phyloP scores from a whole-genome alignment of 2,113 vertebrate genomes.

The Tragelaphus imberbis region DNA sequence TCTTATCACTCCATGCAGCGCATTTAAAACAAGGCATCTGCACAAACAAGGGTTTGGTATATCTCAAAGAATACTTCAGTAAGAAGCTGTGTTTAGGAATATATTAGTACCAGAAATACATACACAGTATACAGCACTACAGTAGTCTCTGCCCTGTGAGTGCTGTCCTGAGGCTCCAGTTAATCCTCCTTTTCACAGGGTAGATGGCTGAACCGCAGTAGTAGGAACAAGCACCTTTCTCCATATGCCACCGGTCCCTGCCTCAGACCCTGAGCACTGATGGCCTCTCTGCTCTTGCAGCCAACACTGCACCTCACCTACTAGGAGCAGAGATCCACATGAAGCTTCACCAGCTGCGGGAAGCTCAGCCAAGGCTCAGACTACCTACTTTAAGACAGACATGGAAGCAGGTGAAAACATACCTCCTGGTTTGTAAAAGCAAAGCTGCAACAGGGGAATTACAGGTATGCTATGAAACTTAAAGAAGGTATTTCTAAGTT shows the following conservation, averaged over 20 bases:
- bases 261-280: not conserved
- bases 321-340: not conserved
- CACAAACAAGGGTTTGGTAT: not conserved
- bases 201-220: not conserved
- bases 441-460: not conserved
- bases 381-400: not conserved
- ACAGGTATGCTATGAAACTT: not conserved
- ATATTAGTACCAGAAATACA: not conserved
- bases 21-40: not conserved
- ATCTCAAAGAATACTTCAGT: not conserved
- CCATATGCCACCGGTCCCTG: fast-evolving
- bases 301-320: not conserved
- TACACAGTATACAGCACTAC: not conserved
- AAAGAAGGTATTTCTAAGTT: not conserved
- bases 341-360: not conserved
- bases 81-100: not conserved
- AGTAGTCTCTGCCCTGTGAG: not conserved
- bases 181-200: not conserved
- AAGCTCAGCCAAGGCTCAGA: not conserved
- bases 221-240: not conserved
- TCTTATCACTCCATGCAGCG: not conserved
- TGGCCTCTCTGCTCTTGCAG: fast-evolving
- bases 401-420: not conserved
- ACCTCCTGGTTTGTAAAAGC: not conserved
- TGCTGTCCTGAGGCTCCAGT: not conserved